These are phyloP conservation scores for Noctua comes DNA, from an alignment of 2,888 invertebrate genomes.

Conservation along the genomic window DNA sequence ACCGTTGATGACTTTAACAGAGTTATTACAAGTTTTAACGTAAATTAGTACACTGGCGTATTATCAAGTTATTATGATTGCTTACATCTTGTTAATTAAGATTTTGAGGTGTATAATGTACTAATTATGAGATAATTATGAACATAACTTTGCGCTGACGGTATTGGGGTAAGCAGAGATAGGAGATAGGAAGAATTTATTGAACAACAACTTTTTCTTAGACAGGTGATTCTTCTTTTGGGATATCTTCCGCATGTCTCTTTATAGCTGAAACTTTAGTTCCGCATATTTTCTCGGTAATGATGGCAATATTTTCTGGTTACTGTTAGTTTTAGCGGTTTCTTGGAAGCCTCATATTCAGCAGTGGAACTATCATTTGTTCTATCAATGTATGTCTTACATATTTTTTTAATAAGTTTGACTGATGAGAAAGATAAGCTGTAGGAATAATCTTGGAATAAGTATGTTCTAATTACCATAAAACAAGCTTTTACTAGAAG, in stretches of 20 bases:
- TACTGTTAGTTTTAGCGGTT: conserved; percentile 13
- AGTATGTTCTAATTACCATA: neutral
- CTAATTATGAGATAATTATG: conserved; percentile 50
- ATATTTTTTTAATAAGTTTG: neutral
- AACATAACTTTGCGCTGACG: conserved; percentile 39
- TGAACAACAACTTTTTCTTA: neutral
- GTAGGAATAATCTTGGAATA: neutral
- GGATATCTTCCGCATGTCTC: neutral
- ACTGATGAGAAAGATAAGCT: neutral
- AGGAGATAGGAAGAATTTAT: conserved; percentile 30
- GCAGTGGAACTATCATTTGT: conserved; percentile 10
- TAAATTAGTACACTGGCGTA: conserved; percentile 42
- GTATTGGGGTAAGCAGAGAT: conserved; percentile 31
- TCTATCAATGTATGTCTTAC: neutral
- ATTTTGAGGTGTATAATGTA: conserved; percentile 37
- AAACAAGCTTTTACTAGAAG: neutral
- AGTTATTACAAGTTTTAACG: conserved; percentile 53
- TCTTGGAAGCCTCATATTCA: neutral
- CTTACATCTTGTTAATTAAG: conserved; percentile 53
- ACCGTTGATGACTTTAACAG: conserved; percentile 41
- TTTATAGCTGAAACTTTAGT: neutral
- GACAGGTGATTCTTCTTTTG: conserved; percentile 23
- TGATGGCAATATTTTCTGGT: neutral
- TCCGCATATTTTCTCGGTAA: conserved; percentile 18
- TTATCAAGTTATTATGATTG: conserved; percentile 34